Base-by-base conservation (phyloP, 2,888 invertebrate species). In the Rhopalosiphum nymphaeae region DNA sequence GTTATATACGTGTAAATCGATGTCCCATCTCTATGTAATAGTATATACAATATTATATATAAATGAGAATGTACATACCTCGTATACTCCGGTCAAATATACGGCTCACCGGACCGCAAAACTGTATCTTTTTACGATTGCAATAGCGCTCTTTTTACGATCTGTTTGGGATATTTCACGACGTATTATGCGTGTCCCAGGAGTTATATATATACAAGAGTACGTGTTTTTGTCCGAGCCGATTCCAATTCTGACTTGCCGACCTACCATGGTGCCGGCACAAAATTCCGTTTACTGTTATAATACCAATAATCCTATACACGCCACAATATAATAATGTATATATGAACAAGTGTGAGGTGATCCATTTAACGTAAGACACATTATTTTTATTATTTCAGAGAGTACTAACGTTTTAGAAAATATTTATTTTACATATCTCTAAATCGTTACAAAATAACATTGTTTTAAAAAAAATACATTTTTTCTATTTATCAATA, bases 81-180 rank as follows among this genome's bases (percentile, higher is more conserved):
- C 46, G n/a, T n/a, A 44, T 67, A 11, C 26, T 26, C 53, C 67
- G 78, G 78, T 84, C 46, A 42, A 78, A 53, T 78, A n/a, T 44
- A 91, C 85, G 91, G 91, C n/a, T 87, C 92, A 67, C 49, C 49
- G 92, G 61, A 92, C 92, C 92, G 87, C 86, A 49, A 92, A 92
- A 86, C 57, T 87, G 92, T 92, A 92, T 92, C 61, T 92, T 92
- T 92, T 92, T 92, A 92, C 92, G 92, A 92, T 46, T 49, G 92
- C 86, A 92, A 92, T 61, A 87, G 86, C 36, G 56, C 57, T 57
- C 44, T 61, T 92, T 87, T 92, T 87, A 92, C 92, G 92, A 92
- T 92, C 92, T 92, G 92, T 92, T 87, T 87, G 92, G 92, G 87
- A 87, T 92, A 92, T 46, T 87, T 61, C 92, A 61, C 46, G 87